Evolutionary conservation across 2,113 vertebrate species (phyloP), one percentile per base, ranked within the genome.

Genomic region (Nesoenas mayeri): DNA sequence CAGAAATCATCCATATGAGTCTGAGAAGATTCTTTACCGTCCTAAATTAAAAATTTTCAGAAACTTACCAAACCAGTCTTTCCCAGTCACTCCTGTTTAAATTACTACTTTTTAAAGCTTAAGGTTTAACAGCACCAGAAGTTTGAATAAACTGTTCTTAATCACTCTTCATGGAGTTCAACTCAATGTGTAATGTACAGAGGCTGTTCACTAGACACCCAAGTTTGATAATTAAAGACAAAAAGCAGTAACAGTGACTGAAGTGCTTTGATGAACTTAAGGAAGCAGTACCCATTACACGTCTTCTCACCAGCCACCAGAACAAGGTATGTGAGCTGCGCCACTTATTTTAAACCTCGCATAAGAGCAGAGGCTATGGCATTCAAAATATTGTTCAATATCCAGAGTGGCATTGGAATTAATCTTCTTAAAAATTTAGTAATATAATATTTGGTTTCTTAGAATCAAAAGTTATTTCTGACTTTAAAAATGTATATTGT

Each of bases 241-340:
- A 31, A 71, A 70, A 10, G 6, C 24, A 38, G 4, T 34, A 34
- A 6, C 4, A 65, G 21, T 13, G 15, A 5, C 13, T 64, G 44
- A 29, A 32, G 13, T 10, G 31, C 25, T 19, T 36, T 56, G 26
- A 9, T 2, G 40, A 36, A 16, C 3, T 69, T 36, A 31, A 13
- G 4, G 13, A 18, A 8, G 0, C 0, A 34, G 17, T 6, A n/a
- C 11, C 47, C 17, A 3, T 2, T 3, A 7, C 1, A 3, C 18
- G 34, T 6, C 65, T 67, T 18, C 42, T 66, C 40, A 24, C 25
- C 58, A 64, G 12, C 3, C 64, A 19, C 34, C 50, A 77, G 50
- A 31, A 31, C 14, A 17, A 62, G 38, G 9, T 34, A 36, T 0
- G 0, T 15, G 40, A 72, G 31, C 12, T 29, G 2, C 16, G 20